Base-by-base conservation (phyloP, 2,888 invertebrate genomes). In the Drosophila heteroneura region DNA sequence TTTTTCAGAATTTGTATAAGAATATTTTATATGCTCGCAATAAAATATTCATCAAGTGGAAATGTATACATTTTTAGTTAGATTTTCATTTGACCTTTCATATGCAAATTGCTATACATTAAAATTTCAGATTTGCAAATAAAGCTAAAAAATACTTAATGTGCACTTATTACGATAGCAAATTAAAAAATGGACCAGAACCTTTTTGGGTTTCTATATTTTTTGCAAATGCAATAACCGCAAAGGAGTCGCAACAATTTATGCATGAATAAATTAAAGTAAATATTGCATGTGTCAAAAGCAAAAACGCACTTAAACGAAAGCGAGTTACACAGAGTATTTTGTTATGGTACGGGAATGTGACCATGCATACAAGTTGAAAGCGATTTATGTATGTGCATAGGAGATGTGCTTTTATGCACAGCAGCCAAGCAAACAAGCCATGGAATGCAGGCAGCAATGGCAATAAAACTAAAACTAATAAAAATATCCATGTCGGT, bases 281-380 rank as follows among this genome's bases (percentile, higher is more conserved):
- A 65, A 83, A 74, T 81, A 81, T 77, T 59, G 53, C 49, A 61
- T 65, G 60, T 74, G 81, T 81, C 81, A 65, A 53, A 66, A 61
- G 49, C 56, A 73, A 76, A 73, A 76, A 78, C 60, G 68, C 66
- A 69, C 58, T 68, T 54, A 54, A 70, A 75, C 41, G 60, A 62
- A 63, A 70, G 39, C 33, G n/a, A 52, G 59, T 59, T n/a, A 5
- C 39, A 53, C 41, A 7, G 28, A 32, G 32, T 33, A 22, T 41
- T 47, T 35, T 22, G 35, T 19, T 65, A 39, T 41, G n/a, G 6
- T 35, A 14, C 30, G 14, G 14, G 53, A 69, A 19, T 22, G 37
- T 30, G 37, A 16, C 30, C 30, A 47, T 64, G 19, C 47, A 67
- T 66, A 52, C 41, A 49, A 52, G 39, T 26, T 19, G 52, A 57